These are phyloP conservation scores for Piliocolobus tephrosceles DNA, from an alignment of 2,113 vertebrate genomes.

Conservation along the genomic window DNA sequence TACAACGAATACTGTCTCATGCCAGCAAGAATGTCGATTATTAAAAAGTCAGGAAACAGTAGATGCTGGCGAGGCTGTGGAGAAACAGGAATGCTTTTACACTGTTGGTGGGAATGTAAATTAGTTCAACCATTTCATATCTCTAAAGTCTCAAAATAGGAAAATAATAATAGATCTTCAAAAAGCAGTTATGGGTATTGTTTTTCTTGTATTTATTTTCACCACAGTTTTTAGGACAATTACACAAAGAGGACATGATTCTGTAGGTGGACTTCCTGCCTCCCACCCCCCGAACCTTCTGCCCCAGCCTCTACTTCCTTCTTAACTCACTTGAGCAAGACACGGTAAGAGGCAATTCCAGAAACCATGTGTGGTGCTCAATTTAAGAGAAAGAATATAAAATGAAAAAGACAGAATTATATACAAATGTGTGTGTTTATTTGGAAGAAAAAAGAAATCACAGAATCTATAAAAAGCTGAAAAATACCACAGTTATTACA, in stretches of 20 bases:
- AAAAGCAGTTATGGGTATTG: neutral
- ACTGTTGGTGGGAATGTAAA: no score
- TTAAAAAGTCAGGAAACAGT: no score
- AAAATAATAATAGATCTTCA: neutral
- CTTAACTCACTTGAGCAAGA: neutral
- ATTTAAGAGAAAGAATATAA: slow-evolving; percentile 19
- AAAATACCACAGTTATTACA: neutral
- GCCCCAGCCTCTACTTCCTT: neutral
- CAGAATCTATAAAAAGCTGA: neutral
- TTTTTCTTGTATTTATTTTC: neutral
- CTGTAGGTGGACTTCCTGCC: neutral
- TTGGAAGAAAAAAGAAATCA: neutral
- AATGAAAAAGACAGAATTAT: neutral
- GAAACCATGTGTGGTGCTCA: neutral
- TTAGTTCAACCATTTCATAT: no score
- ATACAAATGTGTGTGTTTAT: neutral
- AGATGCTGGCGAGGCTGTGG: no score
- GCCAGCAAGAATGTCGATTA: no score
- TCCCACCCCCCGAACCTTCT: neutral
- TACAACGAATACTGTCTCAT: no score
- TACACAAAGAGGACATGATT: neutral
- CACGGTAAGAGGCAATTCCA: neutral
- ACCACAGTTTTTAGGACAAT: neutral
- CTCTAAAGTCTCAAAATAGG: neutral
- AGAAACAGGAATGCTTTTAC: no score